Evolutionary conservation across 1,140 invertebrate species (phyloP).

Genomic region (Brachionus angularis): DNA sequence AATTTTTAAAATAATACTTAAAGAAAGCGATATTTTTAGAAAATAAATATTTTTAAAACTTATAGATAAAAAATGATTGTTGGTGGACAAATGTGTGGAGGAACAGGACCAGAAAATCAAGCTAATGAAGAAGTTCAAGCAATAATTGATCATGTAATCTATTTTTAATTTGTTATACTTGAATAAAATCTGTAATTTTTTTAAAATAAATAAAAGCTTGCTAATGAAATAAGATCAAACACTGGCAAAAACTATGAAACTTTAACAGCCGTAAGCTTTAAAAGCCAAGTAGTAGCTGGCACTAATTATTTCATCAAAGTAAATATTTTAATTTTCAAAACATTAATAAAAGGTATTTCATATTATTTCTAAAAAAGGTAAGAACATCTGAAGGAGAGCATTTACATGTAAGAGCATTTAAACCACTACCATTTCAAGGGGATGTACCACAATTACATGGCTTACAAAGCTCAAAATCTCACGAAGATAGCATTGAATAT

Average conservation of each 20-base stretch:
- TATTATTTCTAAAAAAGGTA: too few relatives aligned
- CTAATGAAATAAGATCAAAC: not conserved
- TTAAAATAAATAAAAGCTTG: not conserved
- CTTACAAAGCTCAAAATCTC: too few relatives aligned
- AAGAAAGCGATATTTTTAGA: too few relatives aligned
- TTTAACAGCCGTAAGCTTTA: slow-evolving; percentile 46
- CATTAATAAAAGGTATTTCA: too few relatives aligned
- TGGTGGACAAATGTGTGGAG: too few relatives aligned
- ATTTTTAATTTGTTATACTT: not conserved
- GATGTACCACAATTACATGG: not conserved
- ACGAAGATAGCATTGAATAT: too few relatives aligned
- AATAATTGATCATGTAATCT: not conserved
- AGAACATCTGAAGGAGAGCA: not conserved
- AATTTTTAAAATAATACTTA: too few relatives aligned
- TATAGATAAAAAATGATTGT: too few relatives aligned
- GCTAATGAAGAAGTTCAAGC: not conserved
- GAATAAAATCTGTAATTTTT: not conserved
- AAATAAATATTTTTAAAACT: too few relatives aligned
- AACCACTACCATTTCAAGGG: not conserved
- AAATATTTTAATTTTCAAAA: too few relatives aligned
- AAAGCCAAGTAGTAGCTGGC: slow-evolving; percentile 49
- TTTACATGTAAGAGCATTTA: not conserved
- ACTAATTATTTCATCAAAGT: slow-evolving; percentile 53
- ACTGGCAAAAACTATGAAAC: not conserved
- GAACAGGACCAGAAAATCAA: not conserved